phyloP scores from a whole-genome alignment of 2,888 invertebrate genomes.

The Xestia xanthographa region DNA sequence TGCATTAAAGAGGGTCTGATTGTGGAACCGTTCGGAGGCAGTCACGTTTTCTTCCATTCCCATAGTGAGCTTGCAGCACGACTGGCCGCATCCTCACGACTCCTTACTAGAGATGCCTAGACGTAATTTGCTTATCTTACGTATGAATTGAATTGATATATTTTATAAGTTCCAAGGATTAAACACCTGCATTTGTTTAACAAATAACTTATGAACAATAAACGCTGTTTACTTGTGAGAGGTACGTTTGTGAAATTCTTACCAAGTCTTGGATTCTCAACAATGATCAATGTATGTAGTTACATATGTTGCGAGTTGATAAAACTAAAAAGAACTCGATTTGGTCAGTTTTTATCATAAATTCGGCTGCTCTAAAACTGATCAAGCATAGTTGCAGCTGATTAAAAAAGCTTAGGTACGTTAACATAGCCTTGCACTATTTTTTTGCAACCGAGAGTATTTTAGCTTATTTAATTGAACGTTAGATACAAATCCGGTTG shows the following conservation, averaged over 20 bases:
- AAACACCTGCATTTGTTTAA: constrained; percentile 34
- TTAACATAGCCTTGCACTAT: constrained; percentile 23
- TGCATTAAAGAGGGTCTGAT: constrained; percentile 55
- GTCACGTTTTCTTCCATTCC: constrained; percentile 70
- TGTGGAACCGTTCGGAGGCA: constrained; percentile 60
- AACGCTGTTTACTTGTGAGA: neutral
- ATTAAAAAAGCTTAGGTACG: neutral
- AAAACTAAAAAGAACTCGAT: neutral
- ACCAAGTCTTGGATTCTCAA: neutral
- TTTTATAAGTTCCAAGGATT: constrained; percentile 24
- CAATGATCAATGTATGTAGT: neutral
- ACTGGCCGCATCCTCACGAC: constrained; percentile 58
- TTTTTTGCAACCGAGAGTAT: constrained; percentile 31
- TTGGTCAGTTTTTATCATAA: neutral
- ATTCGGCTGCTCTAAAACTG: neutral
- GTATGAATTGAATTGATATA: constrained; percentile 56
- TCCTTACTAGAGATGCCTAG: constrained; percentile 40
- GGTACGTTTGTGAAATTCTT: neutral
- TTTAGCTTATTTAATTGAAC: constrained; percentile 13
- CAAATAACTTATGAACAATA: constrained; percentile 7
- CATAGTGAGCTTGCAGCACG: constrained; percentile 55
- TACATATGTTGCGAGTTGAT: neutral
- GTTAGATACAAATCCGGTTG: constrained; percentile 35
- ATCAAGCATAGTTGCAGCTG: neutral
- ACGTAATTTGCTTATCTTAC: constrained; percentile 54